phyloP scores from a whole-genome alignment of 2,888 invertebrate species.

The Rutpela maculata region DNA sequence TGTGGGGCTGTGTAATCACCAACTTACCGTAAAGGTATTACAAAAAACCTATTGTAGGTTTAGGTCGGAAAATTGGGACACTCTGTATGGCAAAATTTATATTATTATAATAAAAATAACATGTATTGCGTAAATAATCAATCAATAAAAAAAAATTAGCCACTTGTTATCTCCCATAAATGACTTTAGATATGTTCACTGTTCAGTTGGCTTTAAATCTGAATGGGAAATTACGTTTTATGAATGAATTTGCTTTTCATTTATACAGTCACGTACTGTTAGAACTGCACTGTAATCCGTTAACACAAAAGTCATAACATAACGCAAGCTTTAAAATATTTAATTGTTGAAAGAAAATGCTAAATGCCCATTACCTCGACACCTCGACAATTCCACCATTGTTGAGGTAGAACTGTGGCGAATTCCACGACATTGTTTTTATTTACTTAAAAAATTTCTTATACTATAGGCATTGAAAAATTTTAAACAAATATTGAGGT shows the following conservation, averaged over 20 bases:
- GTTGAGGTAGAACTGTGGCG: background rate
- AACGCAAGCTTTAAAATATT: background rate
- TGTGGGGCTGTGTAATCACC: too few species aligned
- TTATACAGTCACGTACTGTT: background rate
- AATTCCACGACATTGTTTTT: background rate
- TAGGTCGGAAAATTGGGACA: too few species aligned
- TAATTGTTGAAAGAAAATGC: background rate
- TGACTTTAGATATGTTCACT: background rate
- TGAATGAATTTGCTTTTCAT: constrained; percentile 4
- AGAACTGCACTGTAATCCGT: background rate
- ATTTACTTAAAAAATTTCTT: too few species aligned
- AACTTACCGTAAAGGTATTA: too few species aligned
- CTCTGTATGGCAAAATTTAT: too few species aligned
- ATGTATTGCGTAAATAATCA: background rate
- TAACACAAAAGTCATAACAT: background rate
- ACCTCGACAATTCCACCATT: too few species aligned
- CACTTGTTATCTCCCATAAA: background rate
- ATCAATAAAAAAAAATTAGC: background rate
- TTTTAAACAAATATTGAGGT: too few species aligned
- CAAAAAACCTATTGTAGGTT: too few species aligned
- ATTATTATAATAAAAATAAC: background rate
- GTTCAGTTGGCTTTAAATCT: background rate
- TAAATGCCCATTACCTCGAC: background rate
- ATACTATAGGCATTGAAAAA: too few species aligned
- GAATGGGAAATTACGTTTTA: background rate